Evolutionary conservation across 2,797 vertebrate species (phyloP), one percentile per base, ranked within the genome.

Genomic region (Dicrostonyx torquatus): DNA sequence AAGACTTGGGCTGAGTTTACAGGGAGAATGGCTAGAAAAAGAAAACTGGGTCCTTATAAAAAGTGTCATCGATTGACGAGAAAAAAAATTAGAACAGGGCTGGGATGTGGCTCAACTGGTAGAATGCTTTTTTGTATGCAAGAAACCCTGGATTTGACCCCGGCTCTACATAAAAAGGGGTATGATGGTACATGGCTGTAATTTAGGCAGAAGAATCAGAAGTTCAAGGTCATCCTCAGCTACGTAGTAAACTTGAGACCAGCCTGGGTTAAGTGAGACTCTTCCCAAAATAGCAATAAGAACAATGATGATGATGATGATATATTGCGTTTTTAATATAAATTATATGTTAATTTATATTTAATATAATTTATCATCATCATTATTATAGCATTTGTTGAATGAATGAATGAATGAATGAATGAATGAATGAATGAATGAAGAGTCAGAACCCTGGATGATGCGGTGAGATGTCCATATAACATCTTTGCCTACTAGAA

Each of bases 1-100:
- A 34, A 85, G 75, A 95, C 93, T 55, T 17, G 40, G 94, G 60
- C 73, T 89, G 60, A 68, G 34, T n/a, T 94, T 68, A 11, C 24
- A 50, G 50, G n/a, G 34, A 87, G 11, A 92, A 90, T 43, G 80
- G 77, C 8, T 70, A 89, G 26, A 79, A 86, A 93, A 84, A 85
- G 77, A 86, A 77, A 91, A 94, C 24, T 9, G 0, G 12, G 5
- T 72, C 22, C 31, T 93, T 72, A 72, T 43, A 73, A 45, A 84
- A 64, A 40, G 5, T 78, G 34, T 64, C 17, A 83, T 15, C 29
- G 87, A 68, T 31, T 60, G 50, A 70, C 72, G 12, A 87, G 55
- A 87, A 92, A 84, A 82, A 40, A 62, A 85, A 76, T 20, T 11
- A 77, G 91, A 55, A 7, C 68, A 76, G 82, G 68, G 29, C 70